phyloP scores from a whole-genome alignment of 2,113 vertebrate species.

The Pseudolaguvia tuberculata region DNA sequence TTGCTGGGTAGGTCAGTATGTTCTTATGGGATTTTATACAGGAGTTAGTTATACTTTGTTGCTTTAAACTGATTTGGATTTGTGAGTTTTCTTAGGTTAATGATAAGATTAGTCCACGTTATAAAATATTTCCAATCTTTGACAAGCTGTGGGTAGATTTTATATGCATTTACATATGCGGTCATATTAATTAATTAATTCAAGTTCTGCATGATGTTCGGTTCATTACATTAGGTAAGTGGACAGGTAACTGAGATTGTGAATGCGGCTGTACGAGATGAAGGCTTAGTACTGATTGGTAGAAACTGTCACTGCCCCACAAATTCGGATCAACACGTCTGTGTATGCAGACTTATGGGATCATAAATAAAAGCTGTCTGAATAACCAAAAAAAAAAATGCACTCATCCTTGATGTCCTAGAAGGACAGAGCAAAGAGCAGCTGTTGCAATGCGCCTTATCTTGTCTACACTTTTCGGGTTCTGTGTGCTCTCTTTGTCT shows the following conservation, averaged over 20 bases:
- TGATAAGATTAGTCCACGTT: background rate
- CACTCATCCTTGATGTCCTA: background rate
- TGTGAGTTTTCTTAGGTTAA: no score
- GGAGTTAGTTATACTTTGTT: background rate
- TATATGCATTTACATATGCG: background rate
- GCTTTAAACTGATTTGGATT: background rate
- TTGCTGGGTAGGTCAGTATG: no score
- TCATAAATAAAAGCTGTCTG: background rate
- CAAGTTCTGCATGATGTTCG: background rate
- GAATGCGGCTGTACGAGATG: background rate
- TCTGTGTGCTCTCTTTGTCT: slow-evolving; percentile 25
- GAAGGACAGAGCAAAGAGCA: slow-evolving; percentile 39
- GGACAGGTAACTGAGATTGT: background rate
- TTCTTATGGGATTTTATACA: no score
- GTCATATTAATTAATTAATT: no score
- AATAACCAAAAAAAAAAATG: background rate
- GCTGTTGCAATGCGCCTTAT: slow-evolving; percentile 45
- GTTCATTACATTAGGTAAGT: background rate
- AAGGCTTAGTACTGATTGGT: background rate
- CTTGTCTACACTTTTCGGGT: slow-evolving; percentile 28
- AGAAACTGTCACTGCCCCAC: background rate
- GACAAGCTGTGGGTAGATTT: background rate
- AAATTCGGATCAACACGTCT: background rate
- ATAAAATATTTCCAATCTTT: background rate
- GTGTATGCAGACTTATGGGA: background rate